Percentiles rank a stretch among this genome's conserved stretches.
These are phyloP conservation scores for Gasteruption jaculator DNA, from an alignment of 2,888 invertebrate genomes.

Conservation along the genomic window DNA sequence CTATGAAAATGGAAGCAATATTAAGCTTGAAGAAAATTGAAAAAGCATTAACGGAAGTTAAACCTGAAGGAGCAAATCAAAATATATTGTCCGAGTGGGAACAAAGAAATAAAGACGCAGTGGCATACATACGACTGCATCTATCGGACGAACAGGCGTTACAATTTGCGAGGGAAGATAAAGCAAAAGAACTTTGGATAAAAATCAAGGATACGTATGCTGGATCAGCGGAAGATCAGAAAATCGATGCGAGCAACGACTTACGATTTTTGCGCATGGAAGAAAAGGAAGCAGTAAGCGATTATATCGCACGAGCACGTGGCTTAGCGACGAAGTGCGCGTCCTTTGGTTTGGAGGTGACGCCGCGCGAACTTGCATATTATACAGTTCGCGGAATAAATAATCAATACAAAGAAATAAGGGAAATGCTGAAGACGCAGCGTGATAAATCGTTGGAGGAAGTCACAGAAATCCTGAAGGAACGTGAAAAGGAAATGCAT, in stretches of 20 bases:
- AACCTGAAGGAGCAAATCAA: not conserved
- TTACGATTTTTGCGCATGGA: not conserved
- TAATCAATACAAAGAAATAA: not conserved
- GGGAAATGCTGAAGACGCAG: constrained; percentile 2
- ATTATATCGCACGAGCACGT: constrained; percentile 5
- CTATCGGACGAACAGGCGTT: constrained; percentile 4
- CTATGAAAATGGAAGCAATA: constrained; percentile 7
- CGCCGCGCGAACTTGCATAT: not conserved
- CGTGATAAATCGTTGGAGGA: not conserved
- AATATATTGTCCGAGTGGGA: not conserved
- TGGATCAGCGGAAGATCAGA: constrained; percentile 1
- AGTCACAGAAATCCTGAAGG: not conserved
- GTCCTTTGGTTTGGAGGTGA: not conserved
- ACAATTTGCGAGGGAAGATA: constrained; percentile 2
- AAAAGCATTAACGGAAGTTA: not conserved
- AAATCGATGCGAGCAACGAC: constrained; percentile 1
- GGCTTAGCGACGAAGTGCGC: not conserved
- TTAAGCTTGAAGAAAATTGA: not conserved
- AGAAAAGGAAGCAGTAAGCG: constrained; percentile 2
- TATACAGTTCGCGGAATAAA: not conserved
- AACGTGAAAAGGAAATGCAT: too few species aligned
- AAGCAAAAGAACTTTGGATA: not conserved
- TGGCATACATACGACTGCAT: not conserved
- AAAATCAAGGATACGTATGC: not conserved
- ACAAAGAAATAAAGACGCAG: not conserved